Base-by-base conservation (phyloP, 2,888 invertebrate species). In the Platynereis dumerilii region DNA sequence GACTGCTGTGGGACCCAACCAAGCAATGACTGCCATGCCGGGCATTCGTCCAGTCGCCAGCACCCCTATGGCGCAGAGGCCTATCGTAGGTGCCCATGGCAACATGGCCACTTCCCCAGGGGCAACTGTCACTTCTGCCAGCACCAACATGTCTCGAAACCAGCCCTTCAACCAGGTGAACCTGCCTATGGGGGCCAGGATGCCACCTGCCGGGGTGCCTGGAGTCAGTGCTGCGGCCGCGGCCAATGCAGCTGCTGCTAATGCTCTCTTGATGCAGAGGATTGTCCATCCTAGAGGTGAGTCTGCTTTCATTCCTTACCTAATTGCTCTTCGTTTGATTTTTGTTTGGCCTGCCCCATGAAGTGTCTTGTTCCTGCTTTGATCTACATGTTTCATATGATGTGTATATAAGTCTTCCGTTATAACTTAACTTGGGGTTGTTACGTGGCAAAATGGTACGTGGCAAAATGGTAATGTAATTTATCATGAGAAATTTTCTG, bases 261-360 rank as follows among this genome's bases (percentile, higher is more conserved):
- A 66, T 29, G 66, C 66, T 22, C 26, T 66, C 1, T 54, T 66
- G 1, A 56, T 66, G 27, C 66, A 66, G 62, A 57, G 66, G 26
- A 62, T 66, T 61, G 57, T 66, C 44, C 54, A 57, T 48, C 62
- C 62, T 1, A 7, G 55, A 27, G 24, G 57, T 57, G 29, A 57
- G 57, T 34, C 5, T 12, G n/a, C n/a, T n/a, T n/a, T n/a, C n/a
- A n/a, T n/a, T n/a, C n/a, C n/a, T n/a, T 42, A 15, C 15, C 42
- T 10, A n/a, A n/a, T n/a, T n/a, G n/a, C n/a, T n/a, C n/a, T n/a
- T n/a, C n/a, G n/a, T n/a, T n/a, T n/a, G n/a, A n/a, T n/a, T n/a
- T n/a, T n/a, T n/a, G n/a, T n/a, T n/a, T n/a, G n/a, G n/a, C n/a
- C n/a, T n/a, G n/a, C n/a, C n/a, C n/a, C n/a, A n/a, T n/a, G n/a